Evolutionary conservation across 2,888 invertebrate species (phyloP), one percentile per base, ranked within the genome.

Genomic region (Cantharis rufa): DNA sequence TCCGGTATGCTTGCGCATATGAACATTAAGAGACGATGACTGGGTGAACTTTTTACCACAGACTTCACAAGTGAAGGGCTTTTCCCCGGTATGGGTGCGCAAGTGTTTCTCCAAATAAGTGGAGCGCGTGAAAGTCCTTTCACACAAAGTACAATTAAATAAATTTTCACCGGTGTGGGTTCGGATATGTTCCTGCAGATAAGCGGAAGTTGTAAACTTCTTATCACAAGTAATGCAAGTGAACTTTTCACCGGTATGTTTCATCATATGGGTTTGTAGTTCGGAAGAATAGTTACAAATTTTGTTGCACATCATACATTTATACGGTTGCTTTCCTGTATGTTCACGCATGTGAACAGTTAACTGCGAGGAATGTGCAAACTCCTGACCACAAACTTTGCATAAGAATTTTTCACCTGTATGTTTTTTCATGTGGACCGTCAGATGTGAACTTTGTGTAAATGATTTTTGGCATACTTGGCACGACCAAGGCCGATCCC

Each of bases 401-500:
- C 88, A 88, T 10, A 78, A 71, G 77, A 81, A 70, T 16, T 81
- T 82, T 69, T 82, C 82, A n/a, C 81, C 91, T 0, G 90, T 91
- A 79, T 92, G 92, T 78, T 90, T 90, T 0, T 90, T 85, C 90
- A 90, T 90, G 79, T 92, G 92, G 1, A 88, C 89, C 64, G 89
- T 89, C n/a, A 92, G 81, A 85, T 92, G 92, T 18, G 91, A 91
- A 80, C 90, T 90, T 85, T 92, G 92, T 79, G 91, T 91, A 85
- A 92, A 92, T 2, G 89, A 88, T 85, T 91, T 92, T 15, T 90
- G 90, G 84, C 92, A 92, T 2, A 88, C 83, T 13, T 89, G 86
- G 82, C 92, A 92, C 15, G 90, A 86, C 84, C 90, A 91, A 0
- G 92, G 92, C 76, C 90, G 88, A 83, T 92, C 92, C 5, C 92